phyloP scores from a whole-genome alignment of 2,888 invertebrate species.

The Ptycholaimellus sp. region DNA sequence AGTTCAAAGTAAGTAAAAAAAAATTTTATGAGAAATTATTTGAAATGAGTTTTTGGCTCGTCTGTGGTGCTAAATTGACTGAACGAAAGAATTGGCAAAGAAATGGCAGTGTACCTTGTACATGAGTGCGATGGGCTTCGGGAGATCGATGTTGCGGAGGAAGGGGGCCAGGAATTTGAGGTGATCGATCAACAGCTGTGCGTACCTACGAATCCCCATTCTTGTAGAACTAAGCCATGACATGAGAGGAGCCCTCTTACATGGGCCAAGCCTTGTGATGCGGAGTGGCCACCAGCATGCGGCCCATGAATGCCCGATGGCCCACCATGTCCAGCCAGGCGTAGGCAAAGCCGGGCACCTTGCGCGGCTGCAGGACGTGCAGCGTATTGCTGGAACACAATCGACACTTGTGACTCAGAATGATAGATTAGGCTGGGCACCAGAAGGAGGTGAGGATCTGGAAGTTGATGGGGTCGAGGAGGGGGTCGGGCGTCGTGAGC shows the following conservation, averaged over 20 bases:
- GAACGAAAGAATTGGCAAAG: too few species aligned
- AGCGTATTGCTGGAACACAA: slow-evolving; percentile 44
- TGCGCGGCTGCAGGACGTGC: slow-evolving; percentile 66
- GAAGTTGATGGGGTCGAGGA: slow-evolving; percentile 74
- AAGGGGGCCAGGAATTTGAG: slow-evolving; percentile 92
- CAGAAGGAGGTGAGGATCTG: slow-evolving; percentile 84
- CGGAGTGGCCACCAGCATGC: slow-evolving; percentile 42
- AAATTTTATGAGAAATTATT: too few species aligned
- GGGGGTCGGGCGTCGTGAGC: slow-evolving; percentile 69
- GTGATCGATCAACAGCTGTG: slow-evolving; percentile 73
- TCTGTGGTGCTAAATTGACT: too few species aligned
- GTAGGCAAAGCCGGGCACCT: slow-evolving; percentile 85
- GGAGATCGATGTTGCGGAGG: slow-evolving; percentile 79
- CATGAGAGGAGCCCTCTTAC: too few species aligned
- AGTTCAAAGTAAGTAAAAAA: too few species aligned
- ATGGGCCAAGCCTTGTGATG: slow-evolving; percentile 52
- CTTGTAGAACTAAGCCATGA: too few species aligned
- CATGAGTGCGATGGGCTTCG: slow-evolving; percentile 67
- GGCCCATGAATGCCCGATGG: slow-evolving; percentile 76
- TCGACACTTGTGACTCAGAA: neutral
- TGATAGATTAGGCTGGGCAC: slow-evolving; percentile 13
- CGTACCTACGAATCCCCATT: too few species aligned
- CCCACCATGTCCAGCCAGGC: slow-evolving; percentile 95
- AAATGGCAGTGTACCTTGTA: slow-evolving; percentile 68
- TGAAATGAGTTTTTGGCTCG: too few species aligned